These are phyloP conservation scores for Psilopsiagon aymara DNA, from an alignment of 2,113 vertebrate species.

Conservation along the genomic window DNA sequence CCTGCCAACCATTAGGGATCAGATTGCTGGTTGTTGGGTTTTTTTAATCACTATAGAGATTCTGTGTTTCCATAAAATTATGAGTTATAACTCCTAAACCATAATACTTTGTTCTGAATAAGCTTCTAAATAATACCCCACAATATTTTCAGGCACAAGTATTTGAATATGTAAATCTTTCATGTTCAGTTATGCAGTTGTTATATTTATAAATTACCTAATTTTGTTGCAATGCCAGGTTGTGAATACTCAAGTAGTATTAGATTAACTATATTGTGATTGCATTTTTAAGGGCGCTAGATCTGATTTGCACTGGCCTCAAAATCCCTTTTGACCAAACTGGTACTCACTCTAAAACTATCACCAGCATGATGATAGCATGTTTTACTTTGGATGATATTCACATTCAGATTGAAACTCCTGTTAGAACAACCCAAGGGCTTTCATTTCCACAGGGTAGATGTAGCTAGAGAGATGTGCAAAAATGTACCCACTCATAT, in stretches of 20 bases:
- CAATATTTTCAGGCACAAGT: background rate
- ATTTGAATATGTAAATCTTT: background rate
- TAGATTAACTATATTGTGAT: background rate
- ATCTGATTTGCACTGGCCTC: background rate
- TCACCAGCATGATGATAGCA: background rate
- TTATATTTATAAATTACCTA: background rate
- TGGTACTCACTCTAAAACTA: background rate
- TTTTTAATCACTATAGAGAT: background rate
- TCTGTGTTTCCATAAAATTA: background rate
- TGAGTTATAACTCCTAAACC: background rate
- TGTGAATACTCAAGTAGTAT: background rate
- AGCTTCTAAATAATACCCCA: background rate
- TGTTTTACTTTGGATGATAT: background rate
- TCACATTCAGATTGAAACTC: background rate
- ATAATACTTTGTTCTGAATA: background rate
- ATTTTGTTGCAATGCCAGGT: background rate
- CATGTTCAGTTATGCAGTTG: background rate
- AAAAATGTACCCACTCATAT: background rate
- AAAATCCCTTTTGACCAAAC: background rate
- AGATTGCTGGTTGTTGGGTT: accelerated
- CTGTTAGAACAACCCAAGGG: background rate
- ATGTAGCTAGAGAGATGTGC: background rate
- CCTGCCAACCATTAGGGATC: background rate
- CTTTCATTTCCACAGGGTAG: background rate
- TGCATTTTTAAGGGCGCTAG: background rate